Percentiles rank a stretch among this genome's conserved stretches.
These are phyloP conservation scores for Corythornis cristatus DNA, from an alignment of 2,113 vertebrate species.

Conservation along the genomic window DNA sequence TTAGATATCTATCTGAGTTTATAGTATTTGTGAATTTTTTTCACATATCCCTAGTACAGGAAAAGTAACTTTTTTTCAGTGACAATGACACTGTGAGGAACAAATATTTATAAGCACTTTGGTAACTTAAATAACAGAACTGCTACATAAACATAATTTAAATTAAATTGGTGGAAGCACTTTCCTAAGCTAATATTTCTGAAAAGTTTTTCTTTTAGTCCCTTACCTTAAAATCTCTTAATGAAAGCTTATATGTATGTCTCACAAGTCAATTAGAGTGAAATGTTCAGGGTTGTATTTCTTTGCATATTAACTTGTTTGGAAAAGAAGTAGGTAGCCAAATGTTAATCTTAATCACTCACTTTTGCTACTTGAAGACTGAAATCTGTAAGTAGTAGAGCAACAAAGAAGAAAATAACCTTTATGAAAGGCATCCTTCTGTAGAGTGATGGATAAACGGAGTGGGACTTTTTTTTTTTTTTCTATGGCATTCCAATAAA, in stretches of 20 bases:
- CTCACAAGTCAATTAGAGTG: background rate
- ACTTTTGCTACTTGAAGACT: background rate
- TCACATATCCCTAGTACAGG: background rate
- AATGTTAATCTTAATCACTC: background rate
- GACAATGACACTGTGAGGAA: background rate
- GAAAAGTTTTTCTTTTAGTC: background rate
- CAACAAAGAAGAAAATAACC: constrained; percentile 65
- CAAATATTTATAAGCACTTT: background rate
- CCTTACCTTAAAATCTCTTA: background rate
- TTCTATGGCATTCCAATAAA: constrained; percentile 7
- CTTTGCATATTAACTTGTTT: background rate
- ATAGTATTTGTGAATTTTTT: background rate
- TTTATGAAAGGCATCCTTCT: constrained; percentile 46
- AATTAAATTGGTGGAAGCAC: background rate
- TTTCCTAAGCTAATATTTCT: background rate
- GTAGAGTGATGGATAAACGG: constrained; percentile 16
- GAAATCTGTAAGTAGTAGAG: constrained; percentile 42
- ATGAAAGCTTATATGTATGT: background rate
- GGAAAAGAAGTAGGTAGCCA: background rate
- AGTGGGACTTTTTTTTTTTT: background rate
- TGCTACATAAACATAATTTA: background rate
- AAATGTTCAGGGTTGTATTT: background rate
- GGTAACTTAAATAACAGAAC: background rate
- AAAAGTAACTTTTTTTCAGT: background rate
- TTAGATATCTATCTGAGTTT: background rate